Evolutionary conservation across 1,140 invertebrate genomes (phyloP), one percentile per base, ranked within the genome.

Genomic region (Penaeus chinensis): DNA sequence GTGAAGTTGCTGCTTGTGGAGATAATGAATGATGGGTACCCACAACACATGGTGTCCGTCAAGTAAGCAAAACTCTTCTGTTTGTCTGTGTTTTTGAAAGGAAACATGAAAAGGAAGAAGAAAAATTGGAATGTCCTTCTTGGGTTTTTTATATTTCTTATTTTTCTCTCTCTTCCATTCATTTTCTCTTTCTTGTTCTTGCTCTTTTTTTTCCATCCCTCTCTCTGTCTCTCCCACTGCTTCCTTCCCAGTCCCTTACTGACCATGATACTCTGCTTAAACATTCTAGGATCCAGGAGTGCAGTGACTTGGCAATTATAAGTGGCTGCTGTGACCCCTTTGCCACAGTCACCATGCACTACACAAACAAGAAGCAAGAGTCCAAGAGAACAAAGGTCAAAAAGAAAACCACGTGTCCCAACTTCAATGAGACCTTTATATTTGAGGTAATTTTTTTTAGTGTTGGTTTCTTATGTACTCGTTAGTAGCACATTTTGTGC

Each of bases 251-350:
- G 24, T 89, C 63, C 76, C 27, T 88, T 93, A 54, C 54, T 54
- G 54, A 54, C 54, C 54, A 5, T 10, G 54, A 54, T 54, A 16
- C 54, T 8, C 2, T 54, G 11, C 16, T 54, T 54, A 5, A 4
- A 54, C 54, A 2, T 54, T 54, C 89, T 90, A 94, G 95, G 89
- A 94, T 98, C 71, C 93, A 95, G 88, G 96, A 97, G 92, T 98
- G 97, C 92, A 95, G 95, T 91, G 97, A 98, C 92, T 93, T 98
- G 91, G 96, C 96, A 83, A 95, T 97, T 88, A 96, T 96, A 91
- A 97, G 97, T 93, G 96, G 96, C 91, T 95, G 95, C 91, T 98
- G 97, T 94, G 97, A 98, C 94, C 96, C 97, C 5, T 97, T 96
- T 92, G 96, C 96, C 88, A 94, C 95, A 85, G 95, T 97, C 90